These are phyloP conservation scores for Hirudo medicinalis DNA, from an alignment of 1,140 invertebrate genomes.

Conservation along the genomic window DNA sequence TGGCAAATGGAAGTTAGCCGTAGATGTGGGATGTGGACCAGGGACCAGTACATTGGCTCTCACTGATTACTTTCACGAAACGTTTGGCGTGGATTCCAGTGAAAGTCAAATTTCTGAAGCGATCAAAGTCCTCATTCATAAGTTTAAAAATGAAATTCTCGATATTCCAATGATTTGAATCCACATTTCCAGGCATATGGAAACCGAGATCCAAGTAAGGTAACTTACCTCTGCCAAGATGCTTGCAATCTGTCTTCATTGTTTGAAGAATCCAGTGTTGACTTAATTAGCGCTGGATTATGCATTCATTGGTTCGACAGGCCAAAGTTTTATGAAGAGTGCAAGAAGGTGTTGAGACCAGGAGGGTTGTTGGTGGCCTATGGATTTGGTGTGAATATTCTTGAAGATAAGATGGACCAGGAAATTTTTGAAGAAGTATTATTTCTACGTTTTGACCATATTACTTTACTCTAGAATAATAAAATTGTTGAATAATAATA, in stretches of 20 bases:
- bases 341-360: slow-evolving; percentile 35
- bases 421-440: neutral
- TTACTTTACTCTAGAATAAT: too few relatives aligned
- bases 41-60: slow-evolving; percentile 40
- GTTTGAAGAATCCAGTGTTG: slow-evolving; percentile 28
- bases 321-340: slow-evolving; percentile 42
- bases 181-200: slow-evolving; percentile 25
- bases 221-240: slow-evolving; percentile 5
- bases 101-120: slow-evolving; percentile 37
- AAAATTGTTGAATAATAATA: too few relatives aligned
- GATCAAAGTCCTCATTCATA: slow-evolving; percentile 24
- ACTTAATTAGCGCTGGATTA: slow-evolving; percentile 40
- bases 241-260: neutral
- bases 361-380: slow-evolving; percentile 40
- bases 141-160: neutral
- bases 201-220: neutral
- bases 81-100: slow-evolving; percentile 40
- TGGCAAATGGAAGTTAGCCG: slow-evolving; percentile 13
- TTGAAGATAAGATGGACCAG: slow-evolving; percentile 18
- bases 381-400: slow-evolving; percentile 29
- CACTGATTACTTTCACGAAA: slow-evolving; percentile 35
- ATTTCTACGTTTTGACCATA: too few relatives aligned
- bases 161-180: slow-evolving; percentile 24
- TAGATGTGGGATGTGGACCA: slow-evolving; percentile 42
- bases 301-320: slow-evolving; percentile 45